phyloP scores from a whole-genome alignment of 2,113 vertebrate genomes.

The Empidonax traillii region DNA sequence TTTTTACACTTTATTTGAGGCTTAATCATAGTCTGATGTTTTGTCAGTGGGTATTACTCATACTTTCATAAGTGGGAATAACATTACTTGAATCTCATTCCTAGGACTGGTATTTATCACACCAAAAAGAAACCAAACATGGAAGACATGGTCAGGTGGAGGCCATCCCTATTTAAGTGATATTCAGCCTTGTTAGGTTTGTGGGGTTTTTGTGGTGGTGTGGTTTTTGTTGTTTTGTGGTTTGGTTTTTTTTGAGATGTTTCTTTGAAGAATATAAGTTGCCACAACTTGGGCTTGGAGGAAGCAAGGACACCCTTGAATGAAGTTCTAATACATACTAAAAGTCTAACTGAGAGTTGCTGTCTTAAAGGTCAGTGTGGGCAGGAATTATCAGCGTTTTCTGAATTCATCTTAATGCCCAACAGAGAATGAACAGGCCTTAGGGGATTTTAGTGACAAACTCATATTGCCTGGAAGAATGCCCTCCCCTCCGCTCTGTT shows the following conservation, averaged over 20 bases:
- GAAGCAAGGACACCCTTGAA: not conserved
- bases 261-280: not conserved
- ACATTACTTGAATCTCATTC: not conserved
- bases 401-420: not conserved
- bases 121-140: not conserved
- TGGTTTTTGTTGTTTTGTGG: no score
- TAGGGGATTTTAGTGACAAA: not conserved
- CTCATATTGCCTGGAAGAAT: not conserved
- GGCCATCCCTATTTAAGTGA: not conserved
- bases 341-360: not conserved
- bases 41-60: conserved; percentile 36
- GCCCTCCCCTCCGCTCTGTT: not conserved
- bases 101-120: not conserved
- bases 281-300: not conserved
- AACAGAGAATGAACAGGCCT: not conserved
- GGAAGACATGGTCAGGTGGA: not conserved
- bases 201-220: not conserved
- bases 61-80: not conserved
- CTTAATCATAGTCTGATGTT: conserved; percentile 51
- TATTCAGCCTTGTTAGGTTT: not conserved
- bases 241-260: not conserved
- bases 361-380: conserved; percentile 31
- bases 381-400: conserved; percentile 24
- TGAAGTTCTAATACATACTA: not conserved
- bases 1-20: conserved; percentile 4